Evolutionary conservation across 2,888 invertebrate genomes (phyloP).

Genomic region (Drosophila percnosoma): DNA sequence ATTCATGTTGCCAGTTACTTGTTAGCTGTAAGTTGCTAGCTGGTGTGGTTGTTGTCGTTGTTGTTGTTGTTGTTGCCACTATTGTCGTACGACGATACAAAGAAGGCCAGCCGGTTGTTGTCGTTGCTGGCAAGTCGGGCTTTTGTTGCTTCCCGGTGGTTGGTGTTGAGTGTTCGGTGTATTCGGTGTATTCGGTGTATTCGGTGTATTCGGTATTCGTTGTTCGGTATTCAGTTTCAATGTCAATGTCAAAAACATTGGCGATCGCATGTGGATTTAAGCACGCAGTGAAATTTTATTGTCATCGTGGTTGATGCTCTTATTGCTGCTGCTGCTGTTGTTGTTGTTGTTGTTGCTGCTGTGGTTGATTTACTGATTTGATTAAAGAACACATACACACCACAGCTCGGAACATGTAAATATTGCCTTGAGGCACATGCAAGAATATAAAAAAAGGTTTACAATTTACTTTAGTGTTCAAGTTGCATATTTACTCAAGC

Average conservation of each 20-base stretch:
- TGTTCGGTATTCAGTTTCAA: conserved; percentile 63
- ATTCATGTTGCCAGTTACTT: conserved; percentile 17
- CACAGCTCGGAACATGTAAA: not conserved
- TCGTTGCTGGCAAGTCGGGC: conserved; percentile 9
- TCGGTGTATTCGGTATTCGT: conserved; percentile 14
- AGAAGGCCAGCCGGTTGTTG: conserved; percentile 72
- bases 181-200: not conserved
- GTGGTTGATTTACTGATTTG: conserved; percentile 25
- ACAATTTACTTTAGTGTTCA: not conserved
- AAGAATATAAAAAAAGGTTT: conserved; percentile 15
- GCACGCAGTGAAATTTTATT: conserved; percentile 58
- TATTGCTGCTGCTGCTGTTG: conserved; percentile 12
- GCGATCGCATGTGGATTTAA: conserved; percentile 66
- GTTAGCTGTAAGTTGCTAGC: not conserved
- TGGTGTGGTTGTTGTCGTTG: conserved; percentile 1
- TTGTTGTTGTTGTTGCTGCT: conserved; percentile 4
- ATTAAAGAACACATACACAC: conserved; percentile 33
- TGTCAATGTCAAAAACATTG: conserved; percentile 74
- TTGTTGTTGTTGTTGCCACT: conserved; percentile 8
- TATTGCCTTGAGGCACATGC: not conserved
- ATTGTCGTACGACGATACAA: conserved; percentile 49
- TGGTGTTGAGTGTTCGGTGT: conserved; percentile 9
- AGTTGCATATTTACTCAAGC: not conserved
- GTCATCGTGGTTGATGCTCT: not conserved
- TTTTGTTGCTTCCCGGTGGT: conserved; percentile 36